These are phyloP conservation scores for Agrochola macilenta DNA, from an alignment of 2,888 invertebrate genomes.

Conservation along the genomic window DNA sequence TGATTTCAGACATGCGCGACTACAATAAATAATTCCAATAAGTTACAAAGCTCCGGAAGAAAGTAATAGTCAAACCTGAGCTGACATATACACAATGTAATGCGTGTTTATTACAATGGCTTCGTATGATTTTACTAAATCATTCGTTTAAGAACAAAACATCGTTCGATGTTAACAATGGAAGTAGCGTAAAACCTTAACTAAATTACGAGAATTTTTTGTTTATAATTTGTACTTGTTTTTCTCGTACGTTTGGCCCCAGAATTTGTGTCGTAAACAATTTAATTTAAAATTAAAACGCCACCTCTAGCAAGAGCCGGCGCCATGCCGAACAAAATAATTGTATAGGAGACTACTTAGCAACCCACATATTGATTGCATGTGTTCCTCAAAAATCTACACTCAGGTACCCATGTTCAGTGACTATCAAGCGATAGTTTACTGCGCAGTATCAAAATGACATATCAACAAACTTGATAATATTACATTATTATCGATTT, in stretches of 20 bases:
- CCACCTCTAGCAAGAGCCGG: constrained; percentile 37
- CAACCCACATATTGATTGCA: constrained; percentile 42
- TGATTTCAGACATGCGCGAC: constrained; percentile 37
- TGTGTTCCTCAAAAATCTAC: constrained; percentile 62
- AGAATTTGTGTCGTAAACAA: constrained; percentile 80
- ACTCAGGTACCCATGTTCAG: constrained; percentile 43
- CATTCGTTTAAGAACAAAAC: constrained; percentile 60
- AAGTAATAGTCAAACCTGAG: constrained; percentile 31
- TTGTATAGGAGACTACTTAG: constrained; percentile 36
- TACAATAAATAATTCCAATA: constrained; percentile 52
- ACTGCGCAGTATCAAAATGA: constrained; percentile 26
- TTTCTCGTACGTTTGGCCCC: constrained; percentile 88
- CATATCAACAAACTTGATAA: constrained; percentile 39
- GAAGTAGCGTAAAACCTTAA: constrained; percentile 80
- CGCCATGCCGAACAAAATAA: constrained; percentile 48
- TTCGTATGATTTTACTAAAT: constrained; percentile 40
- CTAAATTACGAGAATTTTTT: constrained; percentile 84
- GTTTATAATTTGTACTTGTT: constrained; percentile 86
- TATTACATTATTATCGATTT: constrained; percentile 34
- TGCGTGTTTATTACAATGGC: constrained; percentile 26
- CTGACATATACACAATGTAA: constrained; percentile 39
- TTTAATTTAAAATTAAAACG: constrained; percentile 68
- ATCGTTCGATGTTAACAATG: constrained; percentile 68
- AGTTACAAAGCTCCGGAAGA: constrained; percentile 20
- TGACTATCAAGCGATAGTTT: constrained; percentile 23